A percentile compares a stretch with the other conserved stretches of the same genome.
These are phyloP conservation scores for Melanogrammus aeglefinus DNA, from an alignment of 2,797 vertebrate genomes.

Conservation along the genomic window DNA sequence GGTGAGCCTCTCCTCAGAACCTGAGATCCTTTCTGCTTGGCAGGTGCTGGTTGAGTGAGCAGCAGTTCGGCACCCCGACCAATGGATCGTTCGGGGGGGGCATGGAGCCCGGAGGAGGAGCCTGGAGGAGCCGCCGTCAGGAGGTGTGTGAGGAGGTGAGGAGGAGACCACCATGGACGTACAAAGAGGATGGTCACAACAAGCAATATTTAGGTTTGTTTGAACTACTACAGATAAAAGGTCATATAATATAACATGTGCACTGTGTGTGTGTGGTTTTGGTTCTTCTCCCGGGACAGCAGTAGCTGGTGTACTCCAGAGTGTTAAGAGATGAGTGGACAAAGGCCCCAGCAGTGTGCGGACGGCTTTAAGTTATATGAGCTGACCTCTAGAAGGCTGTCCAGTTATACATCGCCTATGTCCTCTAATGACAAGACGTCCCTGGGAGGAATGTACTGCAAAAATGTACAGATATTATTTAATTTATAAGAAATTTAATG, in stretches of 20 bases:
- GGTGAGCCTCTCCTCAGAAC: constrained; percentile 6
- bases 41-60: constrained; percentile 93
- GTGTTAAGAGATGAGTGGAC: constrained; percentile 32
- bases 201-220: neutral
- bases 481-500: no score
- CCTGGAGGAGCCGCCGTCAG: constrained; percentile 90
- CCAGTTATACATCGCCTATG: constrained; percentile 63
- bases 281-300: constrained; percentile 13
- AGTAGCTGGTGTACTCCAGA: constrained; percentile 37
- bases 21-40: constrained; percentile 4
- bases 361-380: constrained; percentile 68
- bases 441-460: constrained; percentile 51
- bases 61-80: constrained; percentile 97
- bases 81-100: constrained; percentile 99
- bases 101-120: constrained; percentile 97
- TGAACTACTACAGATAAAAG: neutral
- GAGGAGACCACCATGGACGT: neutral
- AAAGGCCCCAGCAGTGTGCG: constrained; percentile 51
- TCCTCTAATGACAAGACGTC: constrained; percentile 45
- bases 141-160: constrained; percentile 98
- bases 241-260: neutral
- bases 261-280: neutral
- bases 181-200: neutral
- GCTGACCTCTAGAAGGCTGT: constrained; percentile 68
- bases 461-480: constrained; percentile 15